A percentile compares a stretch with the other conserved stretches of the same genome.
Conservation (phyloP, 2,888 invertebrate species). For the Orthosia gothica region DNA sequence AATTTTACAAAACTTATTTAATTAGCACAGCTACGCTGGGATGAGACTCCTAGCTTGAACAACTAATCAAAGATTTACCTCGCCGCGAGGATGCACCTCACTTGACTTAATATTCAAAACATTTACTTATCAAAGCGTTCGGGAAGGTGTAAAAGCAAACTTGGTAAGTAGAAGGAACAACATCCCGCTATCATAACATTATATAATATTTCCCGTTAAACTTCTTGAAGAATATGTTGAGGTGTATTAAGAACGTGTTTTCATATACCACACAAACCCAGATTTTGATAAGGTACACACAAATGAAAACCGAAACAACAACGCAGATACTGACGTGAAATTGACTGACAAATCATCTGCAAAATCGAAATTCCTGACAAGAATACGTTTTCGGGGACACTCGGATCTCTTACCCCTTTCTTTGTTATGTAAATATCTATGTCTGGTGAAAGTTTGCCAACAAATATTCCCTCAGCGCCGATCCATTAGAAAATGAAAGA, state of each 20-base stretch:
- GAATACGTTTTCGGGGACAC: conserved; percentile 84
- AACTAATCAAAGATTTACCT: conserved; percentile 63
- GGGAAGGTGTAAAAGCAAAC: conserved; percentile 54
- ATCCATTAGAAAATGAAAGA: conserved; percentile 90
- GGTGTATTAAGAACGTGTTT: conserved; percentile 75
- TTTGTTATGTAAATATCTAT: conserved; percentile 89
- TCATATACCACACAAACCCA: conserved; percentile 68
- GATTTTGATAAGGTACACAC: conserved; percentile 74
- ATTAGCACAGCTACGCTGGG: conserved; percentile 52
- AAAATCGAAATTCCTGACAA: conserved; percentile 84
- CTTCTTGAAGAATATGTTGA: conserved; percentile 65
- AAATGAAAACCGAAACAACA: conserved; percentile 77
- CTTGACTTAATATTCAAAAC: conserved; percentile 60
- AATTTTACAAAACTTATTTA: conserved; percentile 61
- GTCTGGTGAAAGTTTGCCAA: conserved; percentile 84
- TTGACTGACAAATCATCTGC: conserved; percentile 86
- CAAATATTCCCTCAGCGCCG: conserved; percentile 84
- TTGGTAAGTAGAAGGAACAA: conserved; percentile 67
- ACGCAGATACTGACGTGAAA: conserved; percentile 77
- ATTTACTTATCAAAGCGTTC: conserved; percentile 59
- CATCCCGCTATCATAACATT: conserved; percentile 59
- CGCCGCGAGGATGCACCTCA: conserved; percentile 51
- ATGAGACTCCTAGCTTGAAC: conserved; percentile 46
- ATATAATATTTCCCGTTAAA: conserved; percentile 70
- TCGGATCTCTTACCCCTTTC: conserved; percentile 83